phyloP scores from a whole-genome alignment of 2,888 invertebrate genomes.

The Melanotus villosus region DNA sequence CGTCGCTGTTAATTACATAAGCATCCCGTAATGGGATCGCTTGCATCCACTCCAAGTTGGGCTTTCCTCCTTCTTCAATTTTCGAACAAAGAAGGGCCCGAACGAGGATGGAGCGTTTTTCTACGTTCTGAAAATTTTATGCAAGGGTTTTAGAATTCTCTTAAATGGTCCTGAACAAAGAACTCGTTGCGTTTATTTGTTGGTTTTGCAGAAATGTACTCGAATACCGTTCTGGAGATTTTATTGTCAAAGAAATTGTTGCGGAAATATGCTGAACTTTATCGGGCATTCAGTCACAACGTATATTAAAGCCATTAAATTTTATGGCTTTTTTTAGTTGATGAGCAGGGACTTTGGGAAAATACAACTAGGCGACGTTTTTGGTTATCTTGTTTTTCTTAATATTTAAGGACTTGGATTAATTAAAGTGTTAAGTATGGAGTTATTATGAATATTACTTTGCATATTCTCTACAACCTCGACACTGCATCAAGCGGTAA shows the following conservation, averaged over 20 bases:
- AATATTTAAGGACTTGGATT: too few relatives aligned
- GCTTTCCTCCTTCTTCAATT: not conserved
- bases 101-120: not conserved
- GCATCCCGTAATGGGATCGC: not conserved
- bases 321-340: too few relatives aligned
- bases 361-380: too few relatives aligned
- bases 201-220: not conserved
- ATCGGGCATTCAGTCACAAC: too few relatives aligned
- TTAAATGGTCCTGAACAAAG: not conserved
- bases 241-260: not conserved
- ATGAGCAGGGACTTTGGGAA: too few relatives aligned
- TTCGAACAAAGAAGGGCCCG: not conserved
- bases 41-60: not conserved
- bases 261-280: not conserved
- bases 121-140: not conserved
- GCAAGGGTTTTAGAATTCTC: not conserved
- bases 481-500: too few relatives aligned
- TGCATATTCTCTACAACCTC: too few relatives aligned
- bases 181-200: not conserved
- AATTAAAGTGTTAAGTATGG: too few relatives aligned
- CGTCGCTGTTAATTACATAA: conserved; percentile 2
- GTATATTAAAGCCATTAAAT: too few relatives aligned
- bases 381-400: too few relatives aligned
- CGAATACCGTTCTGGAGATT: not conserved
- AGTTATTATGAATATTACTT: too few relatives aligned